These are phyloP conservation scores for Podarcis cretensis DNA, from an alignment of 2,113 vertebrate genomes.

Conservation along the genomic window DNA sequence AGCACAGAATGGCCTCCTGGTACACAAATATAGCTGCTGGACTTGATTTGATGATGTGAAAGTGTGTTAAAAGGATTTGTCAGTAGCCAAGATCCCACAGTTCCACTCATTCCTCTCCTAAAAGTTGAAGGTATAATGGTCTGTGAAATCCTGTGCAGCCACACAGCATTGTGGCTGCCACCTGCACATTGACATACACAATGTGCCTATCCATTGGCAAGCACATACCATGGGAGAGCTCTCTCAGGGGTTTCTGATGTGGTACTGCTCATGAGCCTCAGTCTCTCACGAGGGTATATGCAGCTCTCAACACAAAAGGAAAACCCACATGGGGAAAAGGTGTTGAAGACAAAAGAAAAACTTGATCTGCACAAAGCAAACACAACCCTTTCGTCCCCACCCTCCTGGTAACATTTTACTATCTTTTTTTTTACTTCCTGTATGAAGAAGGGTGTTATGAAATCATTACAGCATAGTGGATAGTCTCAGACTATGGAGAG, in stretches of 20 bases:
- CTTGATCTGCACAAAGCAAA: not conserved
- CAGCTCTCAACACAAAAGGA: not conserved
- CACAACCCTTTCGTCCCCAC: not conserved
- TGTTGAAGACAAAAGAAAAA: not conserved
- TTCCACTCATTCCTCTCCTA: not conserved
- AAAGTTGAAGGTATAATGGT: not conserved
- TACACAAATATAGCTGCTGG: too few species aligned
- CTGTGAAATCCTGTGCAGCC: not conserved
- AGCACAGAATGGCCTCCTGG: not conserved
- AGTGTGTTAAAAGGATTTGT: not conserved
- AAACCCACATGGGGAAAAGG: not conserved
- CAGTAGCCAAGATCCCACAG: slow-evolving; percentile 19
- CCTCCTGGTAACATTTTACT: not conserved
- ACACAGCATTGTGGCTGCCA: not conserved
- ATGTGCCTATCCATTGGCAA: not conserved
- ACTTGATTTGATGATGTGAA: not conserved
- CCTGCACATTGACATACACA: not conserved
- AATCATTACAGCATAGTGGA: not conserved
- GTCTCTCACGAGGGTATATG: not conserved
- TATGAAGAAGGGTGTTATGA: slow-evolving; percentile 1
- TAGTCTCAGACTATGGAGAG: not conserved
- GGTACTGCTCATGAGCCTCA: not conserved
- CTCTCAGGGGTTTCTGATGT: not conserved
- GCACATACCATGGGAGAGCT: not conserved
- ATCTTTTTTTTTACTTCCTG: slow-evolving; percentile 7